A percentile compares a stretch with the other conserved stretches of the same genome.
These are phyloP conservation scores for Zalophus californianus DNA, from an alignment of 2,797 vertebrate genomes.

Conservation along the genomic window DNA sequence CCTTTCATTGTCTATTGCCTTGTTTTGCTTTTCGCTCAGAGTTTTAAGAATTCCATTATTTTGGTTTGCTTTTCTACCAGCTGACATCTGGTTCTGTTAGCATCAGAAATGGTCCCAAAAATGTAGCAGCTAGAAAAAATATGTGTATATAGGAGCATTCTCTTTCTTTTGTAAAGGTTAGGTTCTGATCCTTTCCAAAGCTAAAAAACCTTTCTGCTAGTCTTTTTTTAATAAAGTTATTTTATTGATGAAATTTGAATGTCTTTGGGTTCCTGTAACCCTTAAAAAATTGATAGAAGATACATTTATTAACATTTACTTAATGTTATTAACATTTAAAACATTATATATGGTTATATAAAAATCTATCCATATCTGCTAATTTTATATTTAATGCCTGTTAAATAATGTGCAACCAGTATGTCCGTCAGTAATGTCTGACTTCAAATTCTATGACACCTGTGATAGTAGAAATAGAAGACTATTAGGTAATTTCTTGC, in stretches of 20 bases:
- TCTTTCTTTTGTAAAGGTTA: slow-evolving; percentile 73
- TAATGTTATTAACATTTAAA: slow-evolving; percentile 29
- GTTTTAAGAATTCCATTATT: slow-evolving; percentile 66
- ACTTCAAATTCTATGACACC: slow-evolving; percentile 37
- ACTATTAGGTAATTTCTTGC: slow-evolving; percentile 23
- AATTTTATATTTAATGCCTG: slow-evolving; percentile 44
- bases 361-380: neutral
- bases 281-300: neutral
- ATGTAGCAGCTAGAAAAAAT: slow-evolving; percentile 32
- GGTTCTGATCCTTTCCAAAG: slow-evolving; percentile 61
- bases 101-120: slow-evolving; percentile 70
- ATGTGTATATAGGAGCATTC: neutral
- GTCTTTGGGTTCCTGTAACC: neutral
- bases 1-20: slow-evolving; percentile 59
- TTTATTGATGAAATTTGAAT: slow-evolving; percentile 45
- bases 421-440: neutral
- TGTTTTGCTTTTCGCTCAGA: slow-evolving; percentile 72
- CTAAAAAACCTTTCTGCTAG: slow-evolving; percentile 61
- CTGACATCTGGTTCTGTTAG: slow-evolving; percentile 78
- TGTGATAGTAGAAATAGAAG: neutral
- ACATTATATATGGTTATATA: neutral
- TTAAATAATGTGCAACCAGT: slow-evolving; percentile 35
- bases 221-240: slow-evolving; percentile 59
- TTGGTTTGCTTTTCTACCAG: slow-evolving; percentile 65
- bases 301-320: slow-evolving; percentile 18